Percentiles rank a stretch among this genome's conserved stretches.
Evolutionary conservation across 2,797 vertebrate genomes (phyloP).

Genomic region (Silurus aristotelis): DNA sequence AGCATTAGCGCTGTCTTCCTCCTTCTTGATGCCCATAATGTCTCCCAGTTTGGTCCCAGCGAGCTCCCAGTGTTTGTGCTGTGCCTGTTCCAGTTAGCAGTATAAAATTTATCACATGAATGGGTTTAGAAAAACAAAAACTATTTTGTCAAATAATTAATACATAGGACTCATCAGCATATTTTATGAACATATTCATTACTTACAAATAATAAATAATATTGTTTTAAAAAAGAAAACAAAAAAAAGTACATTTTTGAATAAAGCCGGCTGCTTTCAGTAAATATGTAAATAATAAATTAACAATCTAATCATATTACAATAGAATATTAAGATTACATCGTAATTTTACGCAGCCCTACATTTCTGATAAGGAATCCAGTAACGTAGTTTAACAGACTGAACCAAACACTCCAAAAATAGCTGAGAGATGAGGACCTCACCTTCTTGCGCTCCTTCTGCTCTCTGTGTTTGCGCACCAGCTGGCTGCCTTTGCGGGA

Average conservation of each 20-base stretch:
- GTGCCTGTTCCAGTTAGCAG: constrained; percentile 77
- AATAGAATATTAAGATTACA: neutral
- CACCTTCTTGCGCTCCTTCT: constrained; percentile 98
- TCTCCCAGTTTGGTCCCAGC: constrained; percentile 97
- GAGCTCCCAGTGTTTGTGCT: constrained; percentile 98
- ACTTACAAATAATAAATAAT: no score
- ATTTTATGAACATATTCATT: neutral
- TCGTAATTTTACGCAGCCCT: neutral
- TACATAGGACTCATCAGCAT: neutral
- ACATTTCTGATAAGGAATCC: neutral
- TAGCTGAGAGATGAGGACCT: neutral
- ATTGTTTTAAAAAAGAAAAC: no score
- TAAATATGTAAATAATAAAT: no score
- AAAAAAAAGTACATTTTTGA: neutral
- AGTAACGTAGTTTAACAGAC: neutral
- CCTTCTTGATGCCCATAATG: constrained; percentile 97
- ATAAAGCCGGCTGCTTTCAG: neutral
- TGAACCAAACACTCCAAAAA: neutral
- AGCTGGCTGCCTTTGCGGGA: constrained; percentile 96
- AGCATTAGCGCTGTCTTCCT: constrained; percentile 76
- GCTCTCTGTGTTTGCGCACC: constrained; percentile 96
- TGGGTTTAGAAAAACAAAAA: neutral
- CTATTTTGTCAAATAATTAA: neutral
- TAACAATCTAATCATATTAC: neutral
- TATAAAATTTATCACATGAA: neutral